These are phyloP conservation scores for Scylla paramamosain DNA, from an alignment of 1,140 invertebrate genomes.

Conservation along the genomic window DNA sequence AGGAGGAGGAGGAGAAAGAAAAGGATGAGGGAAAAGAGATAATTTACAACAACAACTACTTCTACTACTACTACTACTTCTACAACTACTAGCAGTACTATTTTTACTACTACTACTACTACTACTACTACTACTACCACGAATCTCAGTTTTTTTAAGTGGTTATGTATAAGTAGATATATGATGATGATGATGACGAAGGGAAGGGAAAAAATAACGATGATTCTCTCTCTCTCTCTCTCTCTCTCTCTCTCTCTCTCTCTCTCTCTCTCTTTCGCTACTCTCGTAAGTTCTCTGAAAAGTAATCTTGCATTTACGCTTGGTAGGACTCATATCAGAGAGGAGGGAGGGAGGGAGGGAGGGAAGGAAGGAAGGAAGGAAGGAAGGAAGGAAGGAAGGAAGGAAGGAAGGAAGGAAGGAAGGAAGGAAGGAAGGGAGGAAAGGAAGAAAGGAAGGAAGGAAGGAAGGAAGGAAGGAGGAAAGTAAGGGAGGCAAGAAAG, in stretches of 20 bases:
- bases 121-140: background rate
- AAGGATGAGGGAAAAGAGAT: background rate
- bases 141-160: background rate
- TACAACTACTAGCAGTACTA: background rate
- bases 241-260: background rate
- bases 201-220: too few relatives aligned
- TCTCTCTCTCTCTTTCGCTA: background rate
- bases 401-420: background rate
- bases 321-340: background rate
- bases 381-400: background rate
- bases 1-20: background rate
- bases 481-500: too few relatives aligned
- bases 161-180: too few relatives aligned
- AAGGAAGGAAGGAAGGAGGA: too few relatives aligned
- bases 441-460: background rate
- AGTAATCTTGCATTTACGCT: background rate
- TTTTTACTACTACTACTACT: background rate
- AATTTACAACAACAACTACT: background rate
- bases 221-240: conserved; percentile 9
- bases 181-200: too few relatives aligned
- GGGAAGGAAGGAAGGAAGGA: background rate
- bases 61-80: background rate
- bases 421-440: too few relatives aligned
- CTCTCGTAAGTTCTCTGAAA: background rate
- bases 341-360: background rate